Evolutionary conservation across 1,140 invertebrate genomes (phyloP).

Genomic region (Zaprionus ornatus): DNA sequence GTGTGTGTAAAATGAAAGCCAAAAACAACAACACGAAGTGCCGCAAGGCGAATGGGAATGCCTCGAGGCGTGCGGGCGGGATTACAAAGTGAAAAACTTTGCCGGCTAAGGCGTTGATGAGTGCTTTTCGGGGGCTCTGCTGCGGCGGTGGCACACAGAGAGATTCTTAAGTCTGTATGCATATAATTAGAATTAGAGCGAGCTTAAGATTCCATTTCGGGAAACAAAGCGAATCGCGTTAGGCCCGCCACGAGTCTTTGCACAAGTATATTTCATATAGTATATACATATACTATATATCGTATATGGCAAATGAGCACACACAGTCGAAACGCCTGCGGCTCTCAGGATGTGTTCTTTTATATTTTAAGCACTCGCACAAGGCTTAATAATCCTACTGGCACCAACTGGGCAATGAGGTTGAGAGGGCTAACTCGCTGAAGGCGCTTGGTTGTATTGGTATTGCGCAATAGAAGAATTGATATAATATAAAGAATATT

Average conservation of each 20-base stretch:
- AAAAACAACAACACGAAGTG: constrained; percentile 4
- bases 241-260: constrained; percentile 2
- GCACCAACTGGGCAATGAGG: background rate
- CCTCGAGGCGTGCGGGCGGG: constrained; percentile 42
- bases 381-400: background rate
- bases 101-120: constrained; percentile 72
- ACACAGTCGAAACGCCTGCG: background rate
- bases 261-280: background rate
- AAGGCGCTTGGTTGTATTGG: background rate
- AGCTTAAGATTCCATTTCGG: constrained; percentile 39
- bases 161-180: constrained; percentile 48
- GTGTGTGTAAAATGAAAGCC: constrained; percentile 7
- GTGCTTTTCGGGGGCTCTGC: constrained; percentile 29
- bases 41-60: constrained; percentile 38
- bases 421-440: background rate
- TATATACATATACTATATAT: background rate
- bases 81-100: constrained; percentile 81
- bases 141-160: constrained; percentile 43
- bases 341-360: background rate
- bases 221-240: constrained; percentile 19
- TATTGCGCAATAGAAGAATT: no score
- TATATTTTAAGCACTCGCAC: background rate
- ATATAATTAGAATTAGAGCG: constrained; percentile 67
- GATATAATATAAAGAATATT: background rate
- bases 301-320: constrained; percentile 8